Base-by-base conservation (phyloP, 2,888 invertebrate species). In the Callosobruchus maculatus region DNA sequence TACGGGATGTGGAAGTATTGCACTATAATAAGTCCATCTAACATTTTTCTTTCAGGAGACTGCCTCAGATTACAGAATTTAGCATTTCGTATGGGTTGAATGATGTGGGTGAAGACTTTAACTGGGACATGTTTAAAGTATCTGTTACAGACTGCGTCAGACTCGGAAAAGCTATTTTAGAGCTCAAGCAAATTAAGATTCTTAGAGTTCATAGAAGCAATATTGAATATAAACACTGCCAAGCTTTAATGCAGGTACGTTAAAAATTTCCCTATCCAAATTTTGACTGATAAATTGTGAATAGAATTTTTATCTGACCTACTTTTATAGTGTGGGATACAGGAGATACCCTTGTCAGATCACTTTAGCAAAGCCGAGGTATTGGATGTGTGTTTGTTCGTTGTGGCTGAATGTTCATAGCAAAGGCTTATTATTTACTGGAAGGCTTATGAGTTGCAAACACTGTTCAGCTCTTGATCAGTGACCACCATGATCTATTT, bases 191-290 rank as follows among this genome's bases (percentile, higher is more conserved):
- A 76, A 81, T 93, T 30, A 88, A 83, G 81, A 84, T 88, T 71
- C 88, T 92, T 74, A 87, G 89, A 69, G 87, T 93, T 20, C 92
- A 91, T 75, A 87, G 90, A 67, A 92, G 92, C 79, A 90, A 89
- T 78, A 83, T 93, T 69, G 90, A 91, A 81, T 90, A 90, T 80
- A 86, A 87, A 0, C 90, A 91, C 83, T 89, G 89, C 0, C 91
- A 91, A 74, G 84, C 90, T 0, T 87, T 93, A 70, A 86, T 91
- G 30, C 90, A 90, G 31, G 49, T 49, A 13, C 4, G 49, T 49
- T 49, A 5, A 30, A 30, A 30, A 30, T 9, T 9, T 68, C 4
- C 20, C 68, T n/a, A n/a, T n/a, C n/a, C 68, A 21, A 68, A 68
- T 3, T 77, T 78, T 76, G 88, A 89, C 77, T 88, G 2, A 2